Base-by-base conservation (phyloP, 1,140 invertebrate species). In the Orius insidiosus region DNA sequence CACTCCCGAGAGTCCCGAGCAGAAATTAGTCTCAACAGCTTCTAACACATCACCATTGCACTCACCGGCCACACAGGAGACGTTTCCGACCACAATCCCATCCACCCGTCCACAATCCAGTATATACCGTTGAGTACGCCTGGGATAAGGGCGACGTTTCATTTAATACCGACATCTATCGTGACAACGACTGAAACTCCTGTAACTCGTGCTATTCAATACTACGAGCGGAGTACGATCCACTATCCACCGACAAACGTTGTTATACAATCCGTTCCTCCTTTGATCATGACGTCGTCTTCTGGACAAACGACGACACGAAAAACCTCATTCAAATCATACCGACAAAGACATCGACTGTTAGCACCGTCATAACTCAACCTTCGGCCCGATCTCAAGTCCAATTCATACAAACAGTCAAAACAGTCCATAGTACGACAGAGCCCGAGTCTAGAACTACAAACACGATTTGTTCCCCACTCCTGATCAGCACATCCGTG, bases 401-500 rank as follows among this genome's bases (percentile, higher is more conserved):
- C 38, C 53, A 41, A 19, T 54, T 48, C 42, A 50, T 52, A 9
- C 54, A 50, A 45, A 49, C 47, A 36, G 48, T 52, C 38, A 51
- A 53, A 49, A 41, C 42, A 30, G 36, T 47, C 15, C 50, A 38
- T 37, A 54, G 44, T 39, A 47, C 47, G 37, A 24, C 51, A 49
- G 37, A 45, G 13, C 19, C 47, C 15, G 18, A 44, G 14, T 37
- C 44, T 1, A 38, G 47, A 43, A 35, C 46, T 46, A 53, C 44
- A 43, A 49, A 52, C 38, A 53, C 44, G 16, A 31, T 43, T 9
- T 47, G 48, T 47, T 50, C 53, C 24, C 47, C 53, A 15, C 47
- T 64, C 56, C 63, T 60, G 79, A 83, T 66, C 76, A 79, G 63
- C 78, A 82, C 65, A 84, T 84, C 66, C 75, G 80, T 64, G 80